A percentile compares a stretch with the other conserved stretches of the same genome.
Evolutionary conservation across 2,888 invertebrate species (phyloP).

Genomic region (Mycogona germanica): DNA sequence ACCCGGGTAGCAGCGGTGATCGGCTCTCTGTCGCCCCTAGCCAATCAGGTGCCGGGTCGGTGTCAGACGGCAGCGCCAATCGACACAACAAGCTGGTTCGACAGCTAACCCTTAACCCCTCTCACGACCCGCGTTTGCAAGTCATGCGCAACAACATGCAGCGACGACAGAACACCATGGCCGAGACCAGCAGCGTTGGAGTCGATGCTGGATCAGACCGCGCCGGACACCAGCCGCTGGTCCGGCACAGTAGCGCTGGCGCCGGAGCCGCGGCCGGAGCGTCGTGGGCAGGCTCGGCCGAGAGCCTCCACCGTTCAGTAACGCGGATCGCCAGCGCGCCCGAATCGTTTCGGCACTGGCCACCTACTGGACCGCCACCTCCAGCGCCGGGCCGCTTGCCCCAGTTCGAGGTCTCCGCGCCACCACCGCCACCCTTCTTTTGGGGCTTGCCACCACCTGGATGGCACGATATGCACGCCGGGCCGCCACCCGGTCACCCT

Average conservation of each 20-base stretch:
- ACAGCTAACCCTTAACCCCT: constrained; percentile 69
- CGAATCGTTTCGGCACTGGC: constrained; percentile 42
- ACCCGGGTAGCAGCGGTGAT: constrained; percentile 30
- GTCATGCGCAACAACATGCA: constrained; percentile 24
- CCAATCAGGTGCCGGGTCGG: constrained; percentile 30
- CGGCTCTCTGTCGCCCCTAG: constrained; percentile 36
- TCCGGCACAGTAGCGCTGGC: constrained; percentile 26
- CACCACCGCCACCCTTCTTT: constrained; percentile 30
- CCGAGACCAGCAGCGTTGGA: constrained; percentile 21
- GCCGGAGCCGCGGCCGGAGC: background rate
- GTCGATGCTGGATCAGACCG: background rate
- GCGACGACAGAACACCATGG: constrained; percentile 15
- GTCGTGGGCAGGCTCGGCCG: background rate
- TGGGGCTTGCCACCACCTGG: constrained; percentile 14
- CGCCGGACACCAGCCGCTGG: constrained; percentile 15
- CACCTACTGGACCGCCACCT: constrained; percentile 44
- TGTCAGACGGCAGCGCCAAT: constrained; percentile 36
- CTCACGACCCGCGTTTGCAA: constrained; percentile 56
- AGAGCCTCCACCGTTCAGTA: constrained; percentile 43
- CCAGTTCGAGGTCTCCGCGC: too few relatives aligned
- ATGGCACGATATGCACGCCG: too few relatives aligned
- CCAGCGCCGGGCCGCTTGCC: constrained; percentile 40
- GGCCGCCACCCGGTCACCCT: too few relatives aligned
- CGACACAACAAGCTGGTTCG: constrained; percentile 65
- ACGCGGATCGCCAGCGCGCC: constrained; percentile 63